Evolutionary conservation across 2,888 invertebrate genomes (phyloP).

Genomic region (Idaea straminata): DNA sequence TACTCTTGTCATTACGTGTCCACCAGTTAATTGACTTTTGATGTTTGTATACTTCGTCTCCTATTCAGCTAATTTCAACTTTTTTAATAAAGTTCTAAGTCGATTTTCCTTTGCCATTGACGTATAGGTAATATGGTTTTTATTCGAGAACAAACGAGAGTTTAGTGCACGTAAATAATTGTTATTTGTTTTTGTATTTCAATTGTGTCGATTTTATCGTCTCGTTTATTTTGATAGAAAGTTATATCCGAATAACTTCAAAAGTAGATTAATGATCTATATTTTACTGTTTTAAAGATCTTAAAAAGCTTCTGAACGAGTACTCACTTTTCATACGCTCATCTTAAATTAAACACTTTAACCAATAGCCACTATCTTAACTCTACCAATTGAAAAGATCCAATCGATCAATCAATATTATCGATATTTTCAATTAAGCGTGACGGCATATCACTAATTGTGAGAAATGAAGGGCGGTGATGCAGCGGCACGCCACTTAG

Average conservation of each 20-base stretch:
- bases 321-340: neutral
- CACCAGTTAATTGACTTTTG: slow-evolving; percentile 28
- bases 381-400: slow-evolving; percentile 37
- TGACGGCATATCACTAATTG: slow-evolving; percentile 51
- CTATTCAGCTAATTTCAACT: neutral
- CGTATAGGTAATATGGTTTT: neutral
- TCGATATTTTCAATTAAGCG: slow-evolving; percentile 65
- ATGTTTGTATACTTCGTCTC: slow-evolving; percentile 24
- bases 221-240: neutral
- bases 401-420: slow-evolving; percentile 75
- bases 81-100: neutral
- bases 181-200: neutral
- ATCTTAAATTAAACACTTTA: slow-evolving; percentile 11
- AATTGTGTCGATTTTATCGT: neutral
- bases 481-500: slow-evolving; percentile 27
- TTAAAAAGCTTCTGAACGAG: too few species aligned
- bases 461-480: slow-evolving; percentile 38
- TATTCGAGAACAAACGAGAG: neutral
- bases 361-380: slow-evolving; percentile 19
- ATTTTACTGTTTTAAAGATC: too few species aligned
- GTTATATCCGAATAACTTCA: neutral
- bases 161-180: neutral
- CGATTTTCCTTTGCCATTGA: too few species aligned
- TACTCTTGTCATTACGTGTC: slow-evolving; percentile 28
- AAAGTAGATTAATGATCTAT: neutral